These are phyloP conservation scores for Melitaea cinxia DNA, from an alignment of 1,140 invertebrate species.

Conservation along the genomic window DNA sequence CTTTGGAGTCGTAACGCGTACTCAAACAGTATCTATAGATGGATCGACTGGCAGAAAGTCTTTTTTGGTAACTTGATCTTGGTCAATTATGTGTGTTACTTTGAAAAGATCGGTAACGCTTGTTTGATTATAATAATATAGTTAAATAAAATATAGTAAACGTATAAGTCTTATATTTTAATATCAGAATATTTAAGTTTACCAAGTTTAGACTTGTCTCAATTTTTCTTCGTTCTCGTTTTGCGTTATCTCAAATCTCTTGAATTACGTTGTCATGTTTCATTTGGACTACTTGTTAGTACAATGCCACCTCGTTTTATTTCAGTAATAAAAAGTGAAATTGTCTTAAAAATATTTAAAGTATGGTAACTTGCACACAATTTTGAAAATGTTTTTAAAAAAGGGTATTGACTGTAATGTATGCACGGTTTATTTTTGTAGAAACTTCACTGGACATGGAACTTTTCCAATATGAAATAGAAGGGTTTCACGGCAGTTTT, in stretches of 20 bases:
- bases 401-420: background rate
- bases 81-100: constrained; percentile 26
- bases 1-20: background rate
- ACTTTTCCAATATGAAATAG: no score
- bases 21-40: constrained; percentile 19
- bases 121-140: background rate
- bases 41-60: constrained; percentile 10
- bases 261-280: background rate
- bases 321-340: background rate
- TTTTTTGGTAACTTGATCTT: constrained; percentile 33
- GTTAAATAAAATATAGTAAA: background rate
- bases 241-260: constrained; percentile 1
- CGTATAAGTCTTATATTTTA: no score
- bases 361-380: background rate
- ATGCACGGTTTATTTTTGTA: background rate
- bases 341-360: background rate
- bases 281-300: background rate
- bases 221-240: background rate
- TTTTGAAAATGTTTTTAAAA: background rate
- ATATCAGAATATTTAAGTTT: no score
- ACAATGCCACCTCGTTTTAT: background rate
- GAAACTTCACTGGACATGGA: no score
- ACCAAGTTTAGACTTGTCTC: no score
- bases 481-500: no score
- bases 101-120: background rate